Percentiles rank a stretch among this genome's conserved stretches.
Evolutionary conservation across 2,113 vertebrate species (phyloP).

Genomic region (Calonectris borealis): DNA sequence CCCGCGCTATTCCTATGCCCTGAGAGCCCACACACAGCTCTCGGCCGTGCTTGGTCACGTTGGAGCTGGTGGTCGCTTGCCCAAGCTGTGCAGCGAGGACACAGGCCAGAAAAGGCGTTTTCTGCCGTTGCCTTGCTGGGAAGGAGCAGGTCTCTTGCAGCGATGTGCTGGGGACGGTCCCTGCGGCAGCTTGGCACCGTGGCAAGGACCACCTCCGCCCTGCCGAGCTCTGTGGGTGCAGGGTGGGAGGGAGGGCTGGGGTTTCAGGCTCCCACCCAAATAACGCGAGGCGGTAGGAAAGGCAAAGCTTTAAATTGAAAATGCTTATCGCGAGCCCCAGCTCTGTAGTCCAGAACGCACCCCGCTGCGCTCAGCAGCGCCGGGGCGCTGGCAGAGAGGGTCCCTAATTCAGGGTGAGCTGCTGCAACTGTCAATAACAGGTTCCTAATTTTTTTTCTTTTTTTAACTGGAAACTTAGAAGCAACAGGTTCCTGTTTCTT

Average conservation of each 20-base stretch:
- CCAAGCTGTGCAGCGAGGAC: not conserved
- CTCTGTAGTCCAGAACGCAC: not conserved
- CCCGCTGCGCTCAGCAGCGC: not conserved
- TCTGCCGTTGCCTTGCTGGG: not conserved
- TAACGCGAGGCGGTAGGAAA: not conserved
- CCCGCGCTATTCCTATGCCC: not conserved
- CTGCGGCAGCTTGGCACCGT: not conserved
- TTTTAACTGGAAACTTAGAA: not conserved
- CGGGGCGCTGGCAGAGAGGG: not conserved
- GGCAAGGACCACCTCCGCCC: not conserved
- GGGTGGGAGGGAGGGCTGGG: not conserved
- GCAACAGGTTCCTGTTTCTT: constrained; percentile 56
- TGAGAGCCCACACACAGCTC: not conserved
- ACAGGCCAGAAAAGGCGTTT: not conserved
- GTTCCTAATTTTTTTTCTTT: not conserved
- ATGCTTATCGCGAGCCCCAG: too few relatives aligned
- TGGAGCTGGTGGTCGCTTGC: not conserved
- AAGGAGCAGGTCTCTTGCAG: not conserved
- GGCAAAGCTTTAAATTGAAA: not conserved
- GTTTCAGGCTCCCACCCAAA: not conserved
- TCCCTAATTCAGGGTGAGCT: not conserved
- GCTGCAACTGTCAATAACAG: not conserved
- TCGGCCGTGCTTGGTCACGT: not conserved
- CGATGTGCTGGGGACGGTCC: not conserved
- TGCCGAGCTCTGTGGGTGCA: accelerated